Conservation (phyloP, 2,113 vertebrate species). For the Chrysochloris asiatica region DNA sequence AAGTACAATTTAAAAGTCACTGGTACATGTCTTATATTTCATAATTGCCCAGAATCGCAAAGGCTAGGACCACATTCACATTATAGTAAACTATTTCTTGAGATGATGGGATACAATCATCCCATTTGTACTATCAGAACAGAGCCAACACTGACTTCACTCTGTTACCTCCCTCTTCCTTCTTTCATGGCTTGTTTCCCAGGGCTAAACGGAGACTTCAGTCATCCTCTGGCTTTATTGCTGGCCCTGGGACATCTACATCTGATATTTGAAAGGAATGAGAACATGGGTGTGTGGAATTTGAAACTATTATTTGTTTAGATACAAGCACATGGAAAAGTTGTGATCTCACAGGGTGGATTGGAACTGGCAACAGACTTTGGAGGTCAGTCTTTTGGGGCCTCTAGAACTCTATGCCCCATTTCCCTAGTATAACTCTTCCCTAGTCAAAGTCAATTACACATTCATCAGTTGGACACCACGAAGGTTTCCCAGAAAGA, state of each 20-base stretch:
- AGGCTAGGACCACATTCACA: not conserved
- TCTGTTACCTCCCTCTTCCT: constrained; percentile 43
- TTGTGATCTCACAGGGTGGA: constrained; percentile 31
- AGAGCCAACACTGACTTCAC: constrained; percentile 75
- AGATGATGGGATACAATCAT: not conserved
- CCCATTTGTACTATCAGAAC: constrained; percentile 3
- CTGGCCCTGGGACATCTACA: constrained; percentile 21
- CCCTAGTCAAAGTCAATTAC: not conserved
- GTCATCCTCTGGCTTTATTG: constrained; percentile 69
- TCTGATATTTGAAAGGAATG: constrained; percentile 39
- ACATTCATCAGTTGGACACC: not conserved
- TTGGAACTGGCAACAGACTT: not conserved
- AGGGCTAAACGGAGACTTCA: constrained; percentile 61
- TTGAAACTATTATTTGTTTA: constrained; percentile 7
- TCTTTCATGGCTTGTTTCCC: constrained; percentile 56
- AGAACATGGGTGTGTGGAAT: constrained; percentile 58
- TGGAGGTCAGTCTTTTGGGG: not conserved
- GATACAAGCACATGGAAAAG: not conserved
- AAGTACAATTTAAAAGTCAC: not conserved
- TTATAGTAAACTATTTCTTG: fast-evolving
- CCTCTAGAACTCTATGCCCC: not conserved
- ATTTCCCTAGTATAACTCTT: not conserved
- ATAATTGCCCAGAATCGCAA: not conserved
- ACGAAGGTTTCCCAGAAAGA: not conserved
- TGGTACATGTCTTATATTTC: not conserved